Evolutionary conservation across 2,113 vertebrate species (phyloP), one percentile per base, ranked within the genome.

Genomic region (Anser cygnoides): DNA sequence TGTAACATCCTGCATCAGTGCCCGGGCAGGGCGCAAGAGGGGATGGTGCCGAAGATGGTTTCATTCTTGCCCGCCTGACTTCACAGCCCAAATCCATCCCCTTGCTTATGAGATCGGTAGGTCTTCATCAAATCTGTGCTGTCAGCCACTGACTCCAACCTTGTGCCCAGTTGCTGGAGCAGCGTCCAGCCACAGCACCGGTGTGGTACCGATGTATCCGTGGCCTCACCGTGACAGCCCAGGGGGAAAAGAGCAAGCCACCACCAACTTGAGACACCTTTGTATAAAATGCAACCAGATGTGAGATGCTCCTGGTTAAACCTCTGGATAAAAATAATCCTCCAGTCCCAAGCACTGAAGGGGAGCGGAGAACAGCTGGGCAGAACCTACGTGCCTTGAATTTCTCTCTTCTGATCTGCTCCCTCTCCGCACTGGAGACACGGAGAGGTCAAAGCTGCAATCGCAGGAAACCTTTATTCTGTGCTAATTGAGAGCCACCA

Each of bases 231-330:
- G 1, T 5, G 37, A 28, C 17, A 59, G 35, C 41, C 44, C 57
- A 8, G 13, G 8, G 41, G 61, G 28, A 49, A 33, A 54, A 58
- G 19, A 59, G 6, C 46, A 62, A 78, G 11, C 29, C 26, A 6
- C 61, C 25, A 17, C 0, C 0, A n/a, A 17, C 13, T 43, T 0
- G 5, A 79, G 84, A 49, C 15, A n/a, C 10, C 57, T 71, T 49
- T n/a, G 35, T 19, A 11, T 50, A 26, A 68, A 54, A 22, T 13
- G 37, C 66, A 74, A 4, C 22, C 52, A 43, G 44, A 28, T 26
- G 26, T n/a, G n/a, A 29, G 52, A 29, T 4, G 5, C 25, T 83
- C 73, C 54, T 0, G 0, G 37, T 75, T 62, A 71, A 50, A 37
- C 17, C 4, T 12, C 15, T 20, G 15, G 9, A 2, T 37, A 26